phyloP scores from a whole-genome alignment of 2,797 vertebrate genomes.

The Ambastaia sidthimunki region DNA sequence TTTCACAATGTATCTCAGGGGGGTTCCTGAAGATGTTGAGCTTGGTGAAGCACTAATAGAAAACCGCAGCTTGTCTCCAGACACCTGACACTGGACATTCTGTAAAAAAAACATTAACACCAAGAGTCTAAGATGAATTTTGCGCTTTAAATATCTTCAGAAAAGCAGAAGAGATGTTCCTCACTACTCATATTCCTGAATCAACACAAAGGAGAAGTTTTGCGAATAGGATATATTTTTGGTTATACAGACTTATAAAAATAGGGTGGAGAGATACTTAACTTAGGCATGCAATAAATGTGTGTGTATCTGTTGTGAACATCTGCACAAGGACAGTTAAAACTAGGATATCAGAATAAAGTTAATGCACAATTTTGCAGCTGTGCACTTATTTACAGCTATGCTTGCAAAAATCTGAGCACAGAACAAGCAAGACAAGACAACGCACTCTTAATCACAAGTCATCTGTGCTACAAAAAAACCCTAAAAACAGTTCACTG shows the following conservation, averaged over 20 bases:
- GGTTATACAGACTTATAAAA: no score
- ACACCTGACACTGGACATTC: conserved; percentile 77
- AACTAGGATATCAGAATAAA: background rate
- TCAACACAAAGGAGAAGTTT: conserved; percentile 10
- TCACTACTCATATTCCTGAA: background rate
- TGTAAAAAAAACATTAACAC: conserved; percentile 64
- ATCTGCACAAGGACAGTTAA: background rate
- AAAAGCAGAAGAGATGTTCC: background rate
- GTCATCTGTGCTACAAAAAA: no score
- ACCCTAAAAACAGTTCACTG: background rate
- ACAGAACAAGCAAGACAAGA: background rate
- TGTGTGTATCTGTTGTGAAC: no score
- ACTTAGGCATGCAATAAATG: no score
- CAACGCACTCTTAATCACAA: background rate
- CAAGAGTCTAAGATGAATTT: conserved; percentile 48
- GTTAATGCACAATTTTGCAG: background rate
- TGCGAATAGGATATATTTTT: background rate
- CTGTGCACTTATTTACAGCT: background rate
- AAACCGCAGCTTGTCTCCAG: conserved; percentile 86
- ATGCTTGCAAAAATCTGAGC: background rate
- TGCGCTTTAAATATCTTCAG: background rate
- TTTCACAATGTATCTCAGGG: conserved; percentile 77
- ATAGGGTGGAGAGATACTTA: no score
- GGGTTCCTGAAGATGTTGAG: conserved; percentile 31
- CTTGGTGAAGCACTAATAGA: conserved; percentile 67